Evolutionary conservation across 2,113 vertebrate genomes (phyloP), one percentile per base, ranked within the genome.

Genomic region (Sprattus sprattus): DNA sequence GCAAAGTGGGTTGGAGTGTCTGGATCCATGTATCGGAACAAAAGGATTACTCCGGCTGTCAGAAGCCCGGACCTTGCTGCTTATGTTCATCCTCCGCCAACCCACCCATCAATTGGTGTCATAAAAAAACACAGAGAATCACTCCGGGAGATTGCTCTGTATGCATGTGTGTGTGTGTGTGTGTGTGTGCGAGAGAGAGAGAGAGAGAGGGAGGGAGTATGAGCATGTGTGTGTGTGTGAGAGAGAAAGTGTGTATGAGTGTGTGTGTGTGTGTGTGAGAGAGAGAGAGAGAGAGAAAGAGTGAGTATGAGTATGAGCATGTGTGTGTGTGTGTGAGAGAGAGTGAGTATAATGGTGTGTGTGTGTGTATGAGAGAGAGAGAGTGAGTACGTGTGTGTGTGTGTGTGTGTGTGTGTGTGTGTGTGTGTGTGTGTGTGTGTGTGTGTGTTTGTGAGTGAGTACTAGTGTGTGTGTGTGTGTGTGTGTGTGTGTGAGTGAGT

Each of bases 21-120:
- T 85, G 84, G 45, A 25, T 82, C 49, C 64, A 18, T 86, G 86
- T 75, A 84, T 84, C 64, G 82, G 22, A 88, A 85, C 84, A 86
- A 88, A 86, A 10, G 64, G 80, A 88, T 90, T 88, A 85, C 25
- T 85, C 25, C 82, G 81, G 47, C 83, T 81, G 60, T 86, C 84
- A 52, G 85, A 86, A 82, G 45, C 47, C 83, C 81, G 78, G 71
- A 86, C 39, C 82, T 82, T 11, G 45, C 60, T 83, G 18, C 83
- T 52, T 67, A 75, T 45, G 32, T 71, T 84, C 81, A 71, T 81
- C 28, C 81, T 57, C 39, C 50, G 46, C n/a, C 85, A 85, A 39
- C 64, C 81, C 20, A 57, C 52, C 52, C 52, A 57, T 57, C 52
- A 57, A 57, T 57, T 57, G 52, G 16, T 20, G 18, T 57, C 20